A percentile compares a stretch with the other conserved stretches of the same genome.
Conservation (phyloP, 2,888 invertebrate genomes). For the Odontothrips loti region DNA sequence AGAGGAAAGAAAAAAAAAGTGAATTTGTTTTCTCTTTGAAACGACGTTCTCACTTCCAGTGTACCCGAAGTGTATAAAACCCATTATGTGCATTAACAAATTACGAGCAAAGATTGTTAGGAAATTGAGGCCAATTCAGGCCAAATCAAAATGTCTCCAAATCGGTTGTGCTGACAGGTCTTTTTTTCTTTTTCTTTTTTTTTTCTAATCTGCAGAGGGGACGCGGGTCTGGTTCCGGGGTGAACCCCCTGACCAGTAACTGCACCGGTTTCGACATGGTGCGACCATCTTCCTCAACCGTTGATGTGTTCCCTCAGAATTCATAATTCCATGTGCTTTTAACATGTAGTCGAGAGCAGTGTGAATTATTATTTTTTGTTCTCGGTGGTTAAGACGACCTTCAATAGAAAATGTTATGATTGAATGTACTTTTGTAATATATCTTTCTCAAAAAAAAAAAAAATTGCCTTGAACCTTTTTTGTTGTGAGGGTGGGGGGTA, state of each 20-base stretch:
- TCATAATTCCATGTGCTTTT: conserved; percentile 23
- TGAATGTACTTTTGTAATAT: conserved; percentile 23
- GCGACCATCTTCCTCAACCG: background rate
- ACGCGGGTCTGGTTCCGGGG: too few relatives aligned
- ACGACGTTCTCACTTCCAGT: background rate
- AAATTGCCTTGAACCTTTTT: background rate
- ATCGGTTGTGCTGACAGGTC: too few relatives aligned
- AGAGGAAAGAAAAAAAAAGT: background rate
- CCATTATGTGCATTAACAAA: too few relatives aligned
- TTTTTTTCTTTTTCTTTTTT: too few relatives aligned
- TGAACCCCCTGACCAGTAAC: too few relatives aligned
- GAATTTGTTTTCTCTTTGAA: background rate
- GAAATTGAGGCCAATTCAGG: too few relatives aligned
- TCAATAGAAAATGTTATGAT: background rate
- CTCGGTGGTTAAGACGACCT: conserved; percentile 4
- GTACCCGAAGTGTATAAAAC: too few relatives aligned
- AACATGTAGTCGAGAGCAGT: background rate
- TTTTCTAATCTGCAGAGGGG: too few relatives aligned
- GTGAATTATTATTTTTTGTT: background rate
- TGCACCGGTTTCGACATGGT: too few relatives aligned
- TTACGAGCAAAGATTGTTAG: too few relatives aligned
- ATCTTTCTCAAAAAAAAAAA: conserved; percentile 23
- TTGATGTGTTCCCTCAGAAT: background rate
- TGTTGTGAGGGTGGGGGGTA: background rate
- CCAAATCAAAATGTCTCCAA: too few relatives aligned